A percentile compares a stretch with the other conserved stretches of the same genome.
Evolutionary conservation across 2,888 invertebrate species (phyloP).

Genomic region (Merodon equestris): DNA sequence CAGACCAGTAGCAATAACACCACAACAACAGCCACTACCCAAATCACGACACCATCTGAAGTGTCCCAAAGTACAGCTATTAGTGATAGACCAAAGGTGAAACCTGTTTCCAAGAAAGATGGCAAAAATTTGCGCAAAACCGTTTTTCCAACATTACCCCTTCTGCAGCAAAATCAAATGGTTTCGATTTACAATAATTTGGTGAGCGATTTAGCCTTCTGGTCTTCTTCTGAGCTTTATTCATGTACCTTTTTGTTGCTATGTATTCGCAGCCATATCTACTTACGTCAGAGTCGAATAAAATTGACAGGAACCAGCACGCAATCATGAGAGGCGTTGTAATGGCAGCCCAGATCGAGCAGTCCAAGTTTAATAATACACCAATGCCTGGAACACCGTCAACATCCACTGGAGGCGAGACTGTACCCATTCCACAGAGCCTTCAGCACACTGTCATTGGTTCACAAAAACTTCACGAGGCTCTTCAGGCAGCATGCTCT

Average conservation of each 20-base stretch:
- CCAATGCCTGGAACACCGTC: constrained; percentile 64
- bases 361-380: constrained; percentile 62
- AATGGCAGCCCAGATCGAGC: constrained; percentile 66
- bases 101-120: constrained; percentile 89
- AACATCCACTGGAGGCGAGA: constrained; percentile 61
- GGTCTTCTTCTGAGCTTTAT: too few species aligned
- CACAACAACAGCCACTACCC: constrained; percentile 70
- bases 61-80: constrained; percentile 85
- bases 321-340: constrained; percentile 71
- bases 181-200: constrained; percentile 78
- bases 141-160: constrained; percentile 76
- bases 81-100: constrained; percentile 91
- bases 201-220: too few species aligned
- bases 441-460: constrained; percentile 68
- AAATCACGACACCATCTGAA: constrained; percentile 78
- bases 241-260: too few species aligned
- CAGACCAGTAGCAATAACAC: constrained; percentile 66
- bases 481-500: constrained; percentile 72
- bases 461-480: constrained; percentile 72
- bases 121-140: constrained; percentile 86
- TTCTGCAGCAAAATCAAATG: constrained; percentile 78
- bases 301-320: constrained; percentile 71
- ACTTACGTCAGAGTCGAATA: constrained; percentile 72
- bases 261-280: constrained; percentile 65
- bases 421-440: constrained; percentile 67